These are phyloP conservation scores for Shinisaurus crocodilurus DNA, from an alignment of 2,113 vertebrate species.

Conservation along the genomic window DNA sequence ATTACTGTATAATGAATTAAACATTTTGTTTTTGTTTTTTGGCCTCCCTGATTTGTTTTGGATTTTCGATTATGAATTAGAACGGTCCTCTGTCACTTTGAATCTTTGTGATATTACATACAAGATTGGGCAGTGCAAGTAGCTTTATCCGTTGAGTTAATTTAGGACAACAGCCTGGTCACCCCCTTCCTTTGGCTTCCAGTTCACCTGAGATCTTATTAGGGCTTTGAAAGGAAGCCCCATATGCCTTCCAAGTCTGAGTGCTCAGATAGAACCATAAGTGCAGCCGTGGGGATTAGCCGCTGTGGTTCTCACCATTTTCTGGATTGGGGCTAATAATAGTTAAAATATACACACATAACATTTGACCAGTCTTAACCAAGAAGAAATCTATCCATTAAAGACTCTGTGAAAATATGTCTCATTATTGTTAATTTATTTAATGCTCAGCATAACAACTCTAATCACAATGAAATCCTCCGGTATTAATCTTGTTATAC, in stretches of 20 bases:
- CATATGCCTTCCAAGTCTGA: neutral
- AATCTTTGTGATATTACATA: neutral
- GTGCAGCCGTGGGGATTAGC: neutral
- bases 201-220: neutral
- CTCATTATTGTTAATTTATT: conserved; percentile 71
- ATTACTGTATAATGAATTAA: neutral
- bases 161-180: neutral
- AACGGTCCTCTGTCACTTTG: neutral
- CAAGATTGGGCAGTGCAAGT: neutral
- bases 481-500: conserved; percentile 70
- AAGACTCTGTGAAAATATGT: conserved; percentile 41
- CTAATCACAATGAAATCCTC: conserved; percentile 71
- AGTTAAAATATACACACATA: conserved; percentile 43
- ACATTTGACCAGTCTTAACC: conserved; percentile 59
- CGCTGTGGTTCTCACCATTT: neutral
- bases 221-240: neutral
- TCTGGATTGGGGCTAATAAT: neutral
- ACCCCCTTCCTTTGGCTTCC: neutral
- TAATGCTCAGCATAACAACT: conserved; percentile 66
- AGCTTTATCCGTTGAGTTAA: too few species aligned
- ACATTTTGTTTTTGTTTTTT: neutral
- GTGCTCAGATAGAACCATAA: neutral
- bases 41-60: neutral
- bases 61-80: neutral
- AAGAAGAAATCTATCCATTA: conserved; percentile 63